phyloP scores from a whole-genome alignment of 2,888 invertebrate species.

The Philaethria dido region DNA sequence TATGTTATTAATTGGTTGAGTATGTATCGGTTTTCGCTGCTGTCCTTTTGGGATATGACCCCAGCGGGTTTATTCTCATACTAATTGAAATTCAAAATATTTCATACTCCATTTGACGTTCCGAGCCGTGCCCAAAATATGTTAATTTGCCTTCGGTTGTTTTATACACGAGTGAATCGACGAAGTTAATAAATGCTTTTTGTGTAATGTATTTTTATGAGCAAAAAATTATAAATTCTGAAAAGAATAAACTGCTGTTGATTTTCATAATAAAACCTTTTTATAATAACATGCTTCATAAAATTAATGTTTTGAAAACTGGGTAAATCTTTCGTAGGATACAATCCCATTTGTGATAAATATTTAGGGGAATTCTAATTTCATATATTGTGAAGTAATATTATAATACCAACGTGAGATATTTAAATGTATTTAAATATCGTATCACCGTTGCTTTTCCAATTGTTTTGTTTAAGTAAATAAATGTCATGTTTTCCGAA shows the following conservation, averaged over 20 bases:
- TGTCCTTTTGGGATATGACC: constrained; percentile 74
- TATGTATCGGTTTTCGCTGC: constrained; percentile 43
- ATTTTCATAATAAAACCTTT: not conserved
- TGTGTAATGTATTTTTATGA: constrained; percentile 20
- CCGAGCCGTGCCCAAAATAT: constrained; percentile 43
- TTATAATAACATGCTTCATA: not conserved
- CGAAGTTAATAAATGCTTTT: constrained; percentile 16
- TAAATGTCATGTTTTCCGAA: constrained; percentile 23
- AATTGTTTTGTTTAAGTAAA: constrained; percentile 22
- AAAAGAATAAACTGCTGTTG: not conserved
- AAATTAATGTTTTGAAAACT: not conserved
- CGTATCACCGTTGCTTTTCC: not conserved
- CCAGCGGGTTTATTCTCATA: constrained; percentile 62
- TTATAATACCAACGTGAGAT: not conserved
- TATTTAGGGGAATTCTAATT: not conserved
- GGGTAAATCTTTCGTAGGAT: not conserved
- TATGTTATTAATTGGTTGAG: constrained; percentile 65
- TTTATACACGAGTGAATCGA: constrained; percentile 22
- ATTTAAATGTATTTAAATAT: not conserved
- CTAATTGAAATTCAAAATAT: constrained; percentile 77
- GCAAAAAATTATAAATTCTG: constrained; percentile 11
- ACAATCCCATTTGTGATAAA: not conserved
- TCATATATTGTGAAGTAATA: not conserved
- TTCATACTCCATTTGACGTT: constrained; percentile 60
- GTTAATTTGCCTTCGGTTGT: constrained; percentile 32